Percentiles rank a stretch among this genome's conserved stretches.
These are phyloP conservation scores for Cyphomyrus plagiostoma DNA, from an alignment of 2,113 vertebrate species.

Conservation along the genomic window DNA sequence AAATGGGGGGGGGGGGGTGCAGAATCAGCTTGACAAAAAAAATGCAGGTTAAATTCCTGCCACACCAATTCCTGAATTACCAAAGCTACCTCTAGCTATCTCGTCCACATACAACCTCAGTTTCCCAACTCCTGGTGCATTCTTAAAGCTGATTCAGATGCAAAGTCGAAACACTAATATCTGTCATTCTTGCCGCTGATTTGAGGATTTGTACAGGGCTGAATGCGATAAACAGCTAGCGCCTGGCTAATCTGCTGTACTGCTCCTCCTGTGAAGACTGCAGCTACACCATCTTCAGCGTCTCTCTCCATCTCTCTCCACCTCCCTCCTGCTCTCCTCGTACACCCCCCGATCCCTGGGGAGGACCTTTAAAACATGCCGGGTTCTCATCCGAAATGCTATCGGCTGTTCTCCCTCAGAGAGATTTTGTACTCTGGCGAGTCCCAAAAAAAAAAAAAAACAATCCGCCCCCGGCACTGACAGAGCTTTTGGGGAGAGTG, in stretches of 20 bases:
- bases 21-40: not conserved
- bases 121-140: slow-evolving; percentile 23
- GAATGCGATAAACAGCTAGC: not conserved
- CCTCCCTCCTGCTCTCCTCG: slow-evolving; percentile 9
- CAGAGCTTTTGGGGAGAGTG: not conserved
- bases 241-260: not conserved
- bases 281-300: not conserved
- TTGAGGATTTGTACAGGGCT: not conserved
- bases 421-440: slow-evolving; percentile 23
- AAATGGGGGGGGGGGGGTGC: not conserved
- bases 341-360: slow-evolving; percentile 1
- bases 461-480: slow-evolving; percentile 1
- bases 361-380: slow-evolving; percentile 33
- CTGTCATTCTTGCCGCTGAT: not conserved
- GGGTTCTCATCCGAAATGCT: slow-evolving; percentile 37
- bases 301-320: not conserved
- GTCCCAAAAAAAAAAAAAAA: slow-evolving; percentile 5
- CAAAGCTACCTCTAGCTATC: not conserved
- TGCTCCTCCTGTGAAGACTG: not conserved
- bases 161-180: not conserved
- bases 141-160: slow-evolving; percentile 33
- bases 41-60: not conserved
- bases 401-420: slow-evolving; percentile 24
- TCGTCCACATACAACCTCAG: not conserved
- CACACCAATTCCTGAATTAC: not conserved